phyloP scores from a whole-genome alignment of 2,797 vertebrate species.

The Rhinella marina region DNA sequence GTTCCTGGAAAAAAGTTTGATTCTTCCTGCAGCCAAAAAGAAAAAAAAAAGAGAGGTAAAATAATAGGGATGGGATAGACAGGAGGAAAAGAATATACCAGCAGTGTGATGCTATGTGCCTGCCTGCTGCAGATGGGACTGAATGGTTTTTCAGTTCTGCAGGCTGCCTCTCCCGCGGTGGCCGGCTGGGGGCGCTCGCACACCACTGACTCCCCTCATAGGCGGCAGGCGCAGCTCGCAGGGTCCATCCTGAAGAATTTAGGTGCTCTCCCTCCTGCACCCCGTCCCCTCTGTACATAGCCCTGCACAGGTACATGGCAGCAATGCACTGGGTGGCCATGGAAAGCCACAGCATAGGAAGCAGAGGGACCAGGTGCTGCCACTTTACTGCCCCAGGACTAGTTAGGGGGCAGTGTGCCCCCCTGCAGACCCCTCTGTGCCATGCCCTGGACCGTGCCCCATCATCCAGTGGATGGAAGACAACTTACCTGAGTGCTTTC shows the following conservation, averaged over 20 bases:
- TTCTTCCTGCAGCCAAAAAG: conserved; percentile 23
- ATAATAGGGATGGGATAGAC: not conserved
- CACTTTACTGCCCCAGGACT: not conserved
- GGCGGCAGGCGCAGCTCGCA: not conserved
- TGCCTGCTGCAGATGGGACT: conserved; percentile 37
- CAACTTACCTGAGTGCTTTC: conserved; percentile 36
- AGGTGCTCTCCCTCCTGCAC: not conserved
- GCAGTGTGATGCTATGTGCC: conserved; percentile 56
- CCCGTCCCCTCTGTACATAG: conserved; percentile 13
- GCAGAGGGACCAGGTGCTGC: not conserved
- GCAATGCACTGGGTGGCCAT: not conserved
- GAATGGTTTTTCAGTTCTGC: conserved; percentile 7
- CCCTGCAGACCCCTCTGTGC: not conserved
- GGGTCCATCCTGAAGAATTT: conserved; percentile 25
- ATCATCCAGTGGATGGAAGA: not conserved
- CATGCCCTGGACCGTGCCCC: not conserved
- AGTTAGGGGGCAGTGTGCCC: not conserved
- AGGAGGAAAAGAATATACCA: conserved; percentile 22
- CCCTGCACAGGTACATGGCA: not conserved
- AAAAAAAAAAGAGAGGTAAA: not conserved
- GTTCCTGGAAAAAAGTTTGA: conserved; percentile 12
- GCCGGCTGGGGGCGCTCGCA: conserved; percentile 36
- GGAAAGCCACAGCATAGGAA: not conserved
- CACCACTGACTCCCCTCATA: not conserved
- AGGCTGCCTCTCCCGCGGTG: not conserved